Evolutionary conservation across 2,888 invertebrate genomes (phyloP).

Genomic region (Coenonympha arcania): DNA sequence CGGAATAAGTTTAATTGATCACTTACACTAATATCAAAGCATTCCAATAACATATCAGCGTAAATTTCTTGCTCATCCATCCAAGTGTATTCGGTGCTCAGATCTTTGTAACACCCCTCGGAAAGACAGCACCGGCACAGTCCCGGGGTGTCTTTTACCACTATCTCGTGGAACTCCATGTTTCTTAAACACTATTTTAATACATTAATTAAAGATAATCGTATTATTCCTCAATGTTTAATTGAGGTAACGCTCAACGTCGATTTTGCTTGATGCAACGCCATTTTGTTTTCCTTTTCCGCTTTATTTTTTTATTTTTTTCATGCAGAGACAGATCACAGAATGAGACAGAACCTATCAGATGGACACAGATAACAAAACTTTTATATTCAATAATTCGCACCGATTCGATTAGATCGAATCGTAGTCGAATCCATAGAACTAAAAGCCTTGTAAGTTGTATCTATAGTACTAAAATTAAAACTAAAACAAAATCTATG

Average conservation of each 20-base stretch:
- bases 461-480: no score
- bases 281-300: conserved; percentile 29
- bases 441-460: no score
- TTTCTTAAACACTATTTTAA: conserved; percentile 22
- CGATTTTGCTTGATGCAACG: conserved; percentile 17
- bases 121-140: conserved; percentile 68
- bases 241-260: conserved; percentile 13
- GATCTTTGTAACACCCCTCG: conserved; percentile 66
- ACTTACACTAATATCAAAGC: conserved; percentile 68
- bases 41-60: conserved; percentile 66
- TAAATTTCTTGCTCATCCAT: conserved; percentile 68
- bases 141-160: conserved; percentile 65
- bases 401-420: no score
- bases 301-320: background rate
- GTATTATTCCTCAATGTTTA: conserved; percentile 1
- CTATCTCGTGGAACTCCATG: conserved; percentile 63
- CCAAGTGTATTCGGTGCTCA: conserved; percentile 61
- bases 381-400: no score
- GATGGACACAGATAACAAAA: no score
- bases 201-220: conserved; percentile 1
- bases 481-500: no score
- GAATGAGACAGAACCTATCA: no score
- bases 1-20: background rate
- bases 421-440: no score
- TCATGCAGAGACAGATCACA: no score